Evolutionary conservation across 2,113 vertebrate species (phyloP).

Genomic region (Lipophrys pholis): DNA sequence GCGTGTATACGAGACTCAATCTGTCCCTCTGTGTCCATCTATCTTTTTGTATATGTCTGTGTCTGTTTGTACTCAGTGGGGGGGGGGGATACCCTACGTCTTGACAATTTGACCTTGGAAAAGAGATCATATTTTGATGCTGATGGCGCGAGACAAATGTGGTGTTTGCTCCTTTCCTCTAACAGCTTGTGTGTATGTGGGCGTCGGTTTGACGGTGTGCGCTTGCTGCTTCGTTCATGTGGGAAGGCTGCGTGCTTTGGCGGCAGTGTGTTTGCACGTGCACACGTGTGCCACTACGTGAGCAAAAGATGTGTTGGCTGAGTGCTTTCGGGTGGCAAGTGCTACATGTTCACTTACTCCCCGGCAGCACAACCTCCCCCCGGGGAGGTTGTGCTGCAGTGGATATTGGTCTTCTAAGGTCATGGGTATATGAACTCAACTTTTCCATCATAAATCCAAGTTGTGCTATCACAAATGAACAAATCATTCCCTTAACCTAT

Average conservation of each 20-base stretch:
- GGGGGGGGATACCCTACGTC: slow-evolving; percentile 30
- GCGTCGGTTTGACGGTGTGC: background rate
- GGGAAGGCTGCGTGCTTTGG: background rate
- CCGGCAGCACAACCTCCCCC: too few relatives aligned
- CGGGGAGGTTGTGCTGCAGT: slow-evolving; percentile 43
- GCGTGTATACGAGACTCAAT: background rate
- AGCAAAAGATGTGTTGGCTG: slow-evolving; percentile 50
- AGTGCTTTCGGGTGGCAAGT: slow-evolving; percentile 77
- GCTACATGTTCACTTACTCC: slow-evolving; percentile 49
- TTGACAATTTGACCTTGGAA: slow-evolving; percentile 57
- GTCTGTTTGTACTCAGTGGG: slow-evolving; percentile 19
- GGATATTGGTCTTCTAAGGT: slow-evolving; percentile 55
- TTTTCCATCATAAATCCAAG: slow-evolving; percentile 25
- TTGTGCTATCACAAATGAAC: slow-evolving; percentile 14
- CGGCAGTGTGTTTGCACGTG: background rate
- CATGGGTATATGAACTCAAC: slow-evolving; percentile 35
- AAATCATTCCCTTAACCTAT: slow-evolving; percentile 8
- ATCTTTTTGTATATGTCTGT: background rate
- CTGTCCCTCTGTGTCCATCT: slow-evolving; percentile 13
- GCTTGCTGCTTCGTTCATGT: slow-evolving; percentile 16
- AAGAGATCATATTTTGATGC: slow-evolving; percentile 55
- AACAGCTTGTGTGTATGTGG: background rate
- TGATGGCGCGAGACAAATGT: slow-evolving; percentile 53
- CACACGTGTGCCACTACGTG: slow-evolving; percentile 19
- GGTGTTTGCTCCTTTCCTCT: slow-evolving; percentile 54